Base-by-base conservation (phyloP, 2,113 vertebrate genomes). In the Heloderma charlesbogerti region DNA sequence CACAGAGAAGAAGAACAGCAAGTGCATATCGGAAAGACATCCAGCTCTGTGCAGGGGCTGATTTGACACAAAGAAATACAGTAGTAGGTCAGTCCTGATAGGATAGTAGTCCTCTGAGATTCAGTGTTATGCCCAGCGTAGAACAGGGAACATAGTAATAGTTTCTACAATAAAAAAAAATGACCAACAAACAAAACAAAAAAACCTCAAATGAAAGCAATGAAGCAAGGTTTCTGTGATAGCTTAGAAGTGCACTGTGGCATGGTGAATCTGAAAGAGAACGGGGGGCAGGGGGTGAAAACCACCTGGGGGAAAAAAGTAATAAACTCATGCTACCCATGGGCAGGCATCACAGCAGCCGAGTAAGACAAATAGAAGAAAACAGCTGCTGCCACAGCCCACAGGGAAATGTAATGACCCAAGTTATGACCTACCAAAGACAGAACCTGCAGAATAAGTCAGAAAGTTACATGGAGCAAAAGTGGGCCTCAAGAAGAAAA, bases 331-430 rank as follows among this genome's bases (percentile, higher is more conserved):
- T 85, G 81, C 92, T 96, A 95, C 95, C 94, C 92, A 25, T 78
- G 93, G 95, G 94, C 94, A 94, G 84, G 92, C 91, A 91, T 92
- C 94, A 94, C 90, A 94, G 95, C 89, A 37, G 94, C 90, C 88
- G 37, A 94, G 92, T 94, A 95, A 97, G 93, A 96, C 93, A 96
- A 94, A 96, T 94, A 95, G 93, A 88, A 94, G 92, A 96, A 96
- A 96, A 94, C 0, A 12, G 87, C 94, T 22, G 80, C 95, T 94
- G 82, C 72, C 82, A 57, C 93, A 94, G 89, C 95, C 96, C 96
- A 92, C 25, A 88, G 94, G 95, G 94, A 96, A 97, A 94, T 92
- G 94, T 95, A 97, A 97, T 96, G 97, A 96, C 95, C 96, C 95
- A 95, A 96, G 96, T 97, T 95, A 97, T 92, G 94, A 95, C 95